These are phyloP conservation scores for Liposcelis brunnea DNA, from an alignment of 2,888 invertebrate genomes.

Conservation along the genomic window DNA sequence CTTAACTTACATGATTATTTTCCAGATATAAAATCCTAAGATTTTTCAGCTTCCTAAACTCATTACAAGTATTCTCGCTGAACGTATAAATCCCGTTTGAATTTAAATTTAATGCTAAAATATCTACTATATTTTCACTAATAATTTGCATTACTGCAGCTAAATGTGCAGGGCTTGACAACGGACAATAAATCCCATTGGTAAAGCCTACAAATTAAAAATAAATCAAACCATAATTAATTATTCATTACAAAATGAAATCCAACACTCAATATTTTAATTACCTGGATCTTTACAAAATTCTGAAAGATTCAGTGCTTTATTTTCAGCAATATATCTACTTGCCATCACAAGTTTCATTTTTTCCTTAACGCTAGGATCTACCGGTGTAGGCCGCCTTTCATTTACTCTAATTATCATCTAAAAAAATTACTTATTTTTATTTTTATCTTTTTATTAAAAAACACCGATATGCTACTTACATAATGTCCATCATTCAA, in stretches of 20 bases:
- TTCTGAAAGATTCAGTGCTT: constrained; percentile 59
- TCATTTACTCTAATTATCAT: constrained; percentile 41
- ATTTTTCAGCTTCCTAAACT: constrained; percentile 46
- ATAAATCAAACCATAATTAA: background rate
- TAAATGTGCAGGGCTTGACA: constrained; percentile 60
- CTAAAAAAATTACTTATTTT: constrained; percentile 28
- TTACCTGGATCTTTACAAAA: constrained; percentile 60
- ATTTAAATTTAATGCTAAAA: constrained; percentile 63
- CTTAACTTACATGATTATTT: constrained; percentile 56
- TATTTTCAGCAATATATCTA: constrained; percentile 52
- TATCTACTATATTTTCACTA: constrained; percentile 62
- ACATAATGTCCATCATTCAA: constrained; percentile 44
- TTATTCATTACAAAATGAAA: background rate
- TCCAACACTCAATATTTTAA: constrained; percentile 5
- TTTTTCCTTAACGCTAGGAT: constrained; percentile 47
- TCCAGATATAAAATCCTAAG: constrained; percentile 66
- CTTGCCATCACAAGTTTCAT: constrained; percentile 67
- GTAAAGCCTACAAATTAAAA: constrained; percentile 22
- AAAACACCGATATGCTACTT: constrained; percentile 10
- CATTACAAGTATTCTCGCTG: constrained; percentile 42
- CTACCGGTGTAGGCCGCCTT: constrained; percentile 46
- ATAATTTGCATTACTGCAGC: constrained; percentile 60
- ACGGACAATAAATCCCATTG: constrained; percentile 49
- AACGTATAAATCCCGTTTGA: constrained; percentile 55
- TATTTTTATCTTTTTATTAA: background rate